Percentiles rank a stretch among this genome's conserved stretches.
Conservation (phyloP, 2,113 vertebrate species). For the Bungarus multicinctus region DNA sequence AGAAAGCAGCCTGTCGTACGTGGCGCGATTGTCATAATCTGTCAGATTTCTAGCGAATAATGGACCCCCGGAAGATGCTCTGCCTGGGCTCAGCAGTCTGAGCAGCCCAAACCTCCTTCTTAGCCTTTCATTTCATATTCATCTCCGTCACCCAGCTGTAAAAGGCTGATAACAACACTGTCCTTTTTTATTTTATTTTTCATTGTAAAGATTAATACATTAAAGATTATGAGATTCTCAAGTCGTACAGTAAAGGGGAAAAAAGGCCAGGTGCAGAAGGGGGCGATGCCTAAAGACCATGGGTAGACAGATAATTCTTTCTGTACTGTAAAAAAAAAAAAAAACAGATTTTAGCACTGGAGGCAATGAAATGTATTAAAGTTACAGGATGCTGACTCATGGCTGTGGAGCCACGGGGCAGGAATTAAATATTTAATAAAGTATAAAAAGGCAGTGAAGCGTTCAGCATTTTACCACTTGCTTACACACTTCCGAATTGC, state of each 20-base stretch:
- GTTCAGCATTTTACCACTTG: conserved; percentile 41
- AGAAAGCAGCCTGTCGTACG: background rate
- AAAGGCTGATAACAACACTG: background rate
- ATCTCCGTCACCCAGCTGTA: background rate
- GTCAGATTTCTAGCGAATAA: conserved; percentile 2
- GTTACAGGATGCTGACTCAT: conserved; percentile 53
- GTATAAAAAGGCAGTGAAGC: conserved; percentile 52
- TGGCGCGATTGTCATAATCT: background rate
- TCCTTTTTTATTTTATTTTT: background rate
- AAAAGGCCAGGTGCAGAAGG: background rate
- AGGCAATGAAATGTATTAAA: background rate
- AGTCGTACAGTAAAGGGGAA: background rate
- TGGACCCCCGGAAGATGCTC: background rate
- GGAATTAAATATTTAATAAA: conserved; percentile 62
- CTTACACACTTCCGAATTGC: conserved; percentile 41
- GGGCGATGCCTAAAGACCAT: background rate
- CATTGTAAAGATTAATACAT: conserved; percentile 19
- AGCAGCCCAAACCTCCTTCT: background rate
- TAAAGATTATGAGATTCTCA: conserved; percentile 14
- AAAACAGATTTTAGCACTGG: background rate
- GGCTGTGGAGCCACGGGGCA: conserved; percentile 3
- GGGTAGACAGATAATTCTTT: background rate
- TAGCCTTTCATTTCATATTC: background rate
- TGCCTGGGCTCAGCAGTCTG: background rate
- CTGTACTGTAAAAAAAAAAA: background rate